Conservation (phyloP, 2,113 vertebrate genomes). For the Tyto alba region DNA sequence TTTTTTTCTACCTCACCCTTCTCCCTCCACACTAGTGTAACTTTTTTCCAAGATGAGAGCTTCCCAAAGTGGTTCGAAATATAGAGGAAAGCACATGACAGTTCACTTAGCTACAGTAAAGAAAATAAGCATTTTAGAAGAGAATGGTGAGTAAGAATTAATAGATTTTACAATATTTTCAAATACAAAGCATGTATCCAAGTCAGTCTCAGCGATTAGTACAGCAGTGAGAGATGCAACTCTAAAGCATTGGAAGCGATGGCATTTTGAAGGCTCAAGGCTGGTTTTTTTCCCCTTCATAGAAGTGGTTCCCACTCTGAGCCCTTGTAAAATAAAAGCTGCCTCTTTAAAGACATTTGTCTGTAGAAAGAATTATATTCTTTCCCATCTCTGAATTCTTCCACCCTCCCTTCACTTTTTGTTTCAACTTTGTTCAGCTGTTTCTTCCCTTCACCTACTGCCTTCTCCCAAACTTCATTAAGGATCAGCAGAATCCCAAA, state of each 20-base stretch:
- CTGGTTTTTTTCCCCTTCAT: accelerated
- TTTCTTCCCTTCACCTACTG: neutral
- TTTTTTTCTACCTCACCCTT: neutral
- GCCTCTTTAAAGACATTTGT: neutral
- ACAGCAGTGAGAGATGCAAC: neutral
- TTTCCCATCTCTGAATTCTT: neutral
- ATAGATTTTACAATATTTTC: neutral
- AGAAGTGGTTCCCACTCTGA: neutral
- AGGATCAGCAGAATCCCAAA: neutral
- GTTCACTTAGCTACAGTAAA: neutral
- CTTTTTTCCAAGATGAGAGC: neutral
- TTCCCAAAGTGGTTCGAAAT: neutral
- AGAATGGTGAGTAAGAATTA: neutral
- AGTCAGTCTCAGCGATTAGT: neutral
- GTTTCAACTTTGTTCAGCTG: neutral
- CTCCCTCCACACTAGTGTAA: neutral
- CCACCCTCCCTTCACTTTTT: neutral
- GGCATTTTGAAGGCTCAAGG: neutral
- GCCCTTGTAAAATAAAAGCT: neutral
- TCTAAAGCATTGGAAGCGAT: neutral
- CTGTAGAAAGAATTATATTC: neutral
- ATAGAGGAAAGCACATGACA: neutral
- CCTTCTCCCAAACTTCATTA: neutral
- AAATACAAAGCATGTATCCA: neutral
- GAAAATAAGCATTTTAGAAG: neutral